These are phyloP conservation scores for Ariolimax columbianus DNA, from an alignment of 2,888 invertebrate genomes.

Conservation along the genomic window DNA sequence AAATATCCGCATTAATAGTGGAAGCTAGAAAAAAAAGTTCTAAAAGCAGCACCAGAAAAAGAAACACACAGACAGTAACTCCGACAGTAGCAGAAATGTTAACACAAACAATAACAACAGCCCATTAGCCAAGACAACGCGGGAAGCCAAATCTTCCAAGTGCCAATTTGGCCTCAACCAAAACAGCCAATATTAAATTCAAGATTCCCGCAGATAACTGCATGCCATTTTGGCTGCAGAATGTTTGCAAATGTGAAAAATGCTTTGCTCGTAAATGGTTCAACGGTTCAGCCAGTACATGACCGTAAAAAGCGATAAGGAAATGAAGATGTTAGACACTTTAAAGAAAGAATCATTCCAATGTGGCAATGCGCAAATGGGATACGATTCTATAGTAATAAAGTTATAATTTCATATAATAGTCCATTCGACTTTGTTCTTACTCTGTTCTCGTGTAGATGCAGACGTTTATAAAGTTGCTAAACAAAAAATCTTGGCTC, in stretches of 20 bases:
- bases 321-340: too few species aligned
- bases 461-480: too few species aligned
- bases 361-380: too few species aligned
- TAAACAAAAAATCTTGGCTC: too few species aligned
- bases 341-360: too few species aligned
- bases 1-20: too few species aligned
- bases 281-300: too few species aligned
- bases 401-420: too few species aligned
- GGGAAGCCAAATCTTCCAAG: background rate
- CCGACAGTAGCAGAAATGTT: conserved; percentile 8
- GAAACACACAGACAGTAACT: background rate
- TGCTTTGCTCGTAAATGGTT: background rate
- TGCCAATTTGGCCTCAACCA: background rate
- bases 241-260: background rate
- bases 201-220: background rate
- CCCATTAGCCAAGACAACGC: background rate
- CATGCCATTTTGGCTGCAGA: background rate
- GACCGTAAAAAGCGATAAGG: too few species aligned
- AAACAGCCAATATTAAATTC: conserved; percentile 13
- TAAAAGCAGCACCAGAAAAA: background rate
- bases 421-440: too few species aligned
- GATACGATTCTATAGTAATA: too few species aligned
- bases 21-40: background rate
- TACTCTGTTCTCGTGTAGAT: too few species aligned
- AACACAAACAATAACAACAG: conserved; percentile 3